Conservation (phyloP, 2,113 vertebrate genomes). For the Callochromis pleurospilus region DNA sequence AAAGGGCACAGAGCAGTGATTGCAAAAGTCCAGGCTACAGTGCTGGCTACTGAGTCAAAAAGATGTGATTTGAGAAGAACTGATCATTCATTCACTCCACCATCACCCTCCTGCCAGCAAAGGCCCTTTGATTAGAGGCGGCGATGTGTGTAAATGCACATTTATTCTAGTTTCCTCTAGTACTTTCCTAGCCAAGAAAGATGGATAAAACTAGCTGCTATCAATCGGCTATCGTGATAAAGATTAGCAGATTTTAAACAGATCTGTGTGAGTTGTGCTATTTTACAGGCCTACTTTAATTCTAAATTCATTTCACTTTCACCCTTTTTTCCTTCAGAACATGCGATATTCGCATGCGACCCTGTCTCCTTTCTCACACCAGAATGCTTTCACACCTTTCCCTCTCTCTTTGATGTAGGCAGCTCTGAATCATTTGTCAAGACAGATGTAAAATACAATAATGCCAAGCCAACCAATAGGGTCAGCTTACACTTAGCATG, state of each 20-base stretch:
- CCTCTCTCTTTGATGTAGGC: background rate
- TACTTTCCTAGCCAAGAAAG: background rate
- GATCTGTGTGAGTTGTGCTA: background rate
- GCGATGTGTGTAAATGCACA: background rate
- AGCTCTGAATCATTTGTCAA: background rate
- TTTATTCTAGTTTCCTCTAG: background rate
- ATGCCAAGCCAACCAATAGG: background rate
- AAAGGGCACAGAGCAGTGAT: background rate
- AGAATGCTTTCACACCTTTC: background rate
- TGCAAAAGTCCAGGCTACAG: background rate
- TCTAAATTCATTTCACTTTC: background rate
- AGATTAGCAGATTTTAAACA: background rate
- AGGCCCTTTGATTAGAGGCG: background rate
- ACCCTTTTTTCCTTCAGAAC: background rate
- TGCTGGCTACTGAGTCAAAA: background rate
- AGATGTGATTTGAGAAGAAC: background rate
- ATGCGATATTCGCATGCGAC: background rate
- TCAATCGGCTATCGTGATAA: background rate
- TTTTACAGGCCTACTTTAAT: background rate
- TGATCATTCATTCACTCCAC: background rate
- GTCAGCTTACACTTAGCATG: background rate
- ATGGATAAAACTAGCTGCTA: background rate
- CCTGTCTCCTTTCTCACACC: background rate
- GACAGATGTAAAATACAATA: background rate
- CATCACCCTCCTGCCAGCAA: background rate